phyloP scores from a whole-genome alignment of 2,888 invertebrate genomes.

The Dynastes maya region DNA sequence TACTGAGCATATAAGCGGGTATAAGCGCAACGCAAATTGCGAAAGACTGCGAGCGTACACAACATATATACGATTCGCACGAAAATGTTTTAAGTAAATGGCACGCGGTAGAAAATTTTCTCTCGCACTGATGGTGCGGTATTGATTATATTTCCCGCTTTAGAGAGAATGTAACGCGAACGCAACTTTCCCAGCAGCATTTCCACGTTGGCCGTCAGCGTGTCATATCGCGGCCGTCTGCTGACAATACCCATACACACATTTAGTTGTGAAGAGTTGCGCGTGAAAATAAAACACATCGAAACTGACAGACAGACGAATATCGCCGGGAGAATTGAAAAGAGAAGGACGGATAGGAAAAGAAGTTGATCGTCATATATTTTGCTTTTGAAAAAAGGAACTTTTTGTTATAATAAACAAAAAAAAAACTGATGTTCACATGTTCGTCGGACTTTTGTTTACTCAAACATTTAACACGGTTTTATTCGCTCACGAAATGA shows the following conservation, averaged over 20 bases:
- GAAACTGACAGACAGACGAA: slow-evolving; percentile 6
- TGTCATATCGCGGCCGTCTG: slow-evolving; percentile 49
- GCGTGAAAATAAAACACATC: background rate
- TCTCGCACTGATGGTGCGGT: slow-evolving; percentile 43
- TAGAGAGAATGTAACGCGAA: slow-evolving; percentile 42
- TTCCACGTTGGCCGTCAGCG: slow-evolving; percentile 57
- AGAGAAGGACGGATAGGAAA: slow-evolving; percentile 1
- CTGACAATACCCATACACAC: slow-evolving; percentile 2
- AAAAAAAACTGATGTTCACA: slow-evolving; percentile 7
- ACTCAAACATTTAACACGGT: slow-evolving; percentile 7
- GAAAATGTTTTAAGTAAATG: slow-evolving; percentile 47
- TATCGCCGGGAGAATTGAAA: slow-evolving; percentile 1
- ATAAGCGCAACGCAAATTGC: too few species aligned
- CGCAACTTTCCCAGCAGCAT: slow-evolving; percentile 56
- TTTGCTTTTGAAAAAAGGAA: too few species aligned
- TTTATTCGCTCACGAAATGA: background rate
- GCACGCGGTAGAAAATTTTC: slow-evolving; percentile 46
- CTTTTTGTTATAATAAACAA: too few species aligned
- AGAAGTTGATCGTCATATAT: background rate
- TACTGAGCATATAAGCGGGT: background rate
- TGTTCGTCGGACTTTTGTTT: slow-evolving; percentile 17
- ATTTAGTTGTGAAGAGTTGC: slow-evolving; percentile 1
- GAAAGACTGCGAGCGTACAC: background rate
- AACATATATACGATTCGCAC: slow-evolving; percentile 1
- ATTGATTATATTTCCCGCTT: slow-evolving; percentile 51